These are phyloP conservation scores for Dioctria rufipes DNA, from an alignment of 2,888 invertebrate genomes.

Conservation along the genomic window DNA sequence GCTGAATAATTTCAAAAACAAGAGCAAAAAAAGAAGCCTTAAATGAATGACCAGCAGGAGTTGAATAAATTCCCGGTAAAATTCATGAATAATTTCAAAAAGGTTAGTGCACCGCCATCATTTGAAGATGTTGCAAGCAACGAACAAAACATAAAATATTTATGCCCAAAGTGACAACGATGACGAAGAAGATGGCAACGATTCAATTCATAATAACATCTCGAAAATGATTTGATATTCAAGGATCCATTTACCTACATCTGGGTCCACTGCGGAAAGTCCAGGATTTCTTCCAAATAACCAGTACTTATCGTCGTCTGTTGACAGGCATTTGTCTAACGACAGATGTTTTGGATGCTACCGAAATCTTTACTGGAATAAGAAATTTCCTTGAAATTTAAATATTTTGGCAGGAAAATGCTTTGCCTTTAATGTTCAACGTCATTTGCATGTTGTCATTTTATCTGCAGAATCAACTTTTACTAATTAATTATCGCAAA, in stretches of 20 bases:
- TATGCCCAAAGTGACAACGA: not conserved
- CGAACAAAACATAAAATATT: conserved; percentile 26
- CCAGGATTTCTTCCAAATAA: not conserved
- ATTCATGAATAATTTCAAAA: conserved; percentile 28
- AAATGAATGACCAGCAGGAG: too few relatives aligned
- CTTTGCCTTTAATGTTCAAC: not conserved
- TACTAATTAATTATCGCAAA: too few relatives aligned
- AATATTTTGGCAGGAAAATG: conserved; percentile 19
- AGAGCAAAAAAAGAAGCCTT: too few relatives aligned
- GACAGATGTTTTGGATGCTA: conserved; percentile 22
- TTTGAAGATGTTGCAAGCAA: not conserved
- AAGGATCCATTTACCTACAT: conserved; percentile 13
- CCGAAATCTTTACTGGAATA: not conserved
- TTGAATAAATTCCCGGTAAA: not conserved
- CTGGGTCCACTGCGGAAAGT: not conserved
- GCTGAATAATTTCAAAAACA: too few relatives aligned
- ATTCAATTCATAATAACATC: conserved; percentile 8
- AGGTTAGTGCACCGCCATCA: conserved; percentile 18
- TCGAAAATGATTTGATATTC: conserved; percentile 27
- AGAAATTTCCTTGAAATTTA: not conserved
- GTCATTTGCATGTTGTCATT: conserved; percentile 2
- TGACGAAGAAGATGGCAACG: not conserved
- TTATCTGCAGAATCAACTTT: too few relatives aligned
- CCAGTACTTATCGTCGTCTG: not conserved
- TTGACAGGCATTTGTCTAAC: conserved; percentile 18